phyloP scores from a whole-genome alignment of 2,888 invertebrate genomes.

The Drosophila mercatorum region DNA sequence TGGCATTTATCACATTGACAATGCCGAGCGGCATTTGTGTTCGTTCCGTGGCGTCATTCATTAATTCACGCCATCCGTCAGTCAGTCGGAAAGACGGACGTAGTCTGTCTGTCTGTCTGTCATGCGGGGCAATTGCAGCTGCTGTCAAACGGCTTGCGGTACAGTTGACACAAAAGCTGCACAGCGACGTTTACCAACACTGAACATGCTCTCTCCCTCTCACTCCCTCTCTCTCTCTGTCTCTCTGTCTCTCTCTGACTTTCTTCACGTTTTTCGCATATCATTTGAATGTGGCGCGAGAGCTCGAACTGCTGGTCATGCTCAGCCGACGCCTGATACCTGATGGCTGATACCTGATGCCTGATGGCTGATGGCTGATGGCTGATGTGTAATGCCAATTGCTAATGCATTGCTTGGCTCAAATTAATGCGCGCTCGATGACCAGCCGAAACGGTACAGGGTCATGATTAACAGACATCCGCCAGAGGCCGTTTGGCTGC shows the following conservation, averaged over 20 bases:
- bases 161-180: slow-evolving; percentile 47
- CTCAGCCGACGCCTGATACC: slow-evolving; percentile 10
- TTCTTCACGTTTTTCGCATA: slow-evolving; percentile 31
- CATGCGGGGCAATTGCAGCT: slow-evolving; percentile 31
- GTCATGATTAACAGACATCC: slow-evolving; percentile 70
- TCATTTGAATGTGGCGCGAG: slow-evolving; percentile 58
- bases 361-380: slow-evolving; percentile 9
- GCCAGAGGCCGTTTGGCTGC: background rate
- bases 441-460: slow-evolving; percentile 54
- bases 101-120: slow-evolving; percentile 18
- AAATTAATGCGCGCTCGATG: slow-evolving; percentile 70
- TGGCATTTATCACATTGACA: slow-evolving; percentile 80
- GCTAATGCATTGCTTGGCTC: slow-evolving; percentile 55
- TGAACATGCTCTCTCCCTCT: background rate
- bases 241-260: background rate
- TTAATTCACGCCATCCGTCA: slow-evolving; percentile 2
- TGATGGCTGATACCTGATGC: slow-evolving; percentile 12
- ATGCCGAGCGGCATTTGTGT: slow-evolving; percentile 23
- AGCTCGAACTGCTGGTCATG: slow-evolving; percentile 70
- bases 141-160: slow-evolving; percentile 54
- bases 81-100: background rate
- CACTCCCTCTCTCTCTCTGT: background rate
- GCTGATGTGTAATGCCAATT: slow-evolving; percentile 23
- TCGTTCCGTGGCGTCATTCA: slow-evolving; percentile 22
- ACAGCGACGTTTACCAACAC: slow-evolving; percentile 7